A percentile compares a stretch with the other conserved stretches of the same genome.
Conservation (phyloP, 2,113 vertebrate genomes). For the Natator depressus region DNA sequence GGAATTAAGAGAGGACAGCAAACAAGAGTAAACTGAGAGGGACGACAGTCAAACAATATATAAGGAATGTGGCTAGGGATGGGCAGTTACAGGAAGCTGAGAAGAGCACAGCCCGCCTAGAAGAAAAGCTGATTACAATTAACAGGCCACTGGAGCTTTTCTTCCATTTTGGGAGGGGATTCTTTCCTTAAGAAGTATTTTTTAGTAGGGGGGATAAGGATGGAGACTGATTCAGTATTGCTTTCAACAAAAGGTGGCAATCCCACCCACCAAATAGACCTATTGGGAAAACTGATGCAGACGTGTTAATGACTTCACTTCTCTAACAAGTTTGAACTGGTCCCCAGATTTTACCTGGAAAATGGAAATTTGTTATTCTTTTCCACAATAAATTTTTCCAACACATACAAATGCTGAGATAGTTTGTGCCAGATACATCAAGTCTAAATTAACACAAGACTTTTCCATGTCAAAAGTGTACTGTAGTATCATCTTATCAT, state of each 20-base stretch:
- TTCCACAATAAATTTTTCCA: not conserved
- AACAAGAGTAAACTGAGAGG: not conserved
- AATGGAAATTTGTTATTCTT: too few species aligned
- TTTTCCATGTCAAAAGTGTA: not conserved
- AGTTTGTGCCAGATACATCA: not conserved
- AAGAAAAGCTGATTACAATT: not conserved
- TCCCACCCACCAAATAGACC: slow-evolving; percentile 16
- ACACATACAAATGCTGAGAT: not conserved
- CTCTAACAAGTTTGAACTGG: not conserved
- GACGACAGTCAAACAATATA: not conserved
- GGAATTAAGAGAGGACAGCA: not conserved
- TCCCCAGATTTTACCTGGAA: not conserved
- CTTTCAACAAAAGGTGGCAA: not conserved
- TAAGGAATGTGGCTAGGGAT: not conserved
- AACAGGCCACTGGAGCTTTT: not conserved
- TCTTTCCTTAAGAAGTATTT: not conserved
- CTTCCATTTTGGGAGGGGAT: not conserved
- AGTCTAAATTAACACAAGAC: not conserved
- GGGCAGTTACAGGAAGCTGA: not conserved
- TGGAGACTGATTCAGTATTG: not conserved
- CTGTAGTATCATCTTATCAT: not conserved
- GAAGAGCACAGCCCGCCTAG: not conserved
- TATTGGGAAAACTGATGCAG: slow-evolving; percentile 20
- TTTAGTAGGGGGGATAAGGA: slow-evolving; percentile 30
- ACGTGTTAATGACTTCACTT: fast-evolving